phyloP scores from a whole-genome alignment of 2,797 vertebrate genomes.

The Dallia pectoralis region DNA sequence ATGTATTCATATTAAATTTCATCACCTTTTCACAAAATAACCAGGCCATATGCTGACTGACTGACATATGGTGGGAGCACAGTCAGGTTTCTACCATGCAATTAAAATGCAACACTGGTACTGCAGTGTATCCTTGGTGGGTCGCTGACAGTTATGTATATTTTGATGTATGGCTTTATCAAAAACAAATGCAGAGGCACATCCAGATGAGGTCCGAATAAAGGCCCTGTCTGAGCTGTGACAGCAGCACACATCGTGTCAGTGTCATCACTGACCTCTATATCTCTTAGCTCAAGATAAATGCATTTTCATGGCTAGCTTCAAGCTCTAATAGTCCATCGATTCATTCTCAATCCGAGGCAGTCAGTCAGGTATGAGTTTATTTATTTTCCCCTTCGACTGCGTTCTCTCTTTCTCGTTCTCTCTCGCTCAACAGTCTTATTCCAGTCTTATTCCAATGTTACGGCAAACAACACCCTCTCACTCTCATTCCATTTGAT shows the following conservation, averaged over 20 bases:
- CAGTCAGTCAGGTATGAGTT: slow-evolving; percentile 57
- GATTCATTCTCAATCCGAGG: slow-evolving; percentile 65
- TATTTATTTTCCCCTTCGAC: slow-evolving; percentile 68
- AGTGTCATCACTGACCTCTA: slow-evolving; percentile 66
- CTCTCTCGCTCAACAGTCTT: slow-evolving; percentile 3
- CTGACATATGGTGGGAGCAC: neutral
- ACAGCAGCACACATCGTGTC: slow-evolving; percentile 50
- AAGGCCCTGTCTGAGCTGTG: slow-evolving; percentile 51
- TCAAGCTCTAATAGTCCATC: slow-evolving; percentile 67
- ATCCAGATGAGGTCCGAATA: slow-evolving; percentile 55
- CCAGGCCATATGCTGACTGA: neutral
- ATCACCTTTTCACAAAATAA: neutral
- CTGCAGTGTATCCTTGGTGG: slow-evolving; percentile 37
- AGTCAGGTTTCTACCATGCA: slow-evolving; percentile 46
- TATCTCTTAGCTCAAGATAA: slow-evolving; percentile 58
- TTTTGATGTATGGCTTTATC: slow-evolving; percentile 62
- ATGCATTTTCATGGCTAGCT: slow-evolving; percentile 62
- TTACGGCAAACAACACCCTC: slow-evolving; percentile 10
- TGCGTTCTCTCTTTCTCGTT: slow-evolving; percentile 26
- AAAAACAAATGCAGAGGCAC: slow-evolving; percentile 58
- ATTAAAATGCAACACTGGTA: slow-evolving; percentile 53
- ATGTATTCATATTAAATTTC: neutral
- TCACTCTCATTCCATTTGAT: slow-evolving; percentile 54
- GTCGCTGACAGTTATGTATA: slow-evolving; percentile 66
- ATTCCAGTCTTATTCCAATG: slow-evolving; percentile 47